phyloP scores from a whole-genome alignment of 2,797 vertebrate species.

The Pseudochirops corinnae region DNA sequence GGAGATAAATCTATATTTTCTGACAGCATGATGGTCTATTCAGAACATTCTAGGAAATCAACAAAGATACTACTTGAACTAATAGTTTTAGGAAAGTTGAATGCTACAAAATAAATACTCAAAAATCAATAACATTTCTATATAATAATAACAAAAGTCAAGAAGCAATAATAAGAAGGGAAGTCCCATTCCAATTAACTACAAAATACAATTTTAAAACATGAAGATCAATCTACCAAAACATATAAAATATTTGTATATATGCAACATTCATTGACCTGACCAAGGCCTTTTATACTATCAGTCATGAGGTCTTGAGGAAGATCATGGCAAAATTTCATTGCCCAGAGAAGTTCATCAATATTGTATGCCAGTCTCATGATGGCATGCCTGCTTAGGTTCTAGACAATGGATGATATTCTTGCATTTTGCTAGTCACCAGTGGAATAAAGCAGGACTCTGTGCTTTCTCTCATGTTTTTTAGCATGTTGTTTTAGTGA shows the following conservation, averaged over 20 bases:
- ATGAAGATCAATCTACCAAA: background rate
- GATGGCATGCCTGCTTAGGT: background rate
- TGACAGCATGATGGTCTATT: background rate
- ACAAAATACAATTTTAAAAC: background rate
- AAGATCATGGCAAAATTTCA: background rate
- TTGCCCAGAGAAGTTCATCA: background rate
- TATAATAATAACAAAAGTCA: background rate
- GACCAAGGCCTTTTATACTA: background rate
- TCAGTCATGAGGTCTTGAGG: background rate
- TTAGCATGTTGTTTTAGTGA: background rate
- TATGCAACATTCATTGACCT: background rate
- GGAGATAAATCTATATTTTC: background rate
- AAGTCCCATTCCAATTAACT: background rate
- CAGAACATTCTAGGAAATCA: background rate
- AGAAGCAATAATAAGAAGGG: background rate
- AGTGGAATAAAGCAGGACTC: background rate
- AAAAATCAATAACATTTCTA: background rate
- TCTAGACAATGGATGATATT: background rate
- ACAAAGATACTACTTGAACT: background rate
- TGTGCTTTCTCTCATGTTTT: background rate
- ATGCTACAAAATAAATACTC: background rate
- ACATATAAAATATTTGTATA: background rate
- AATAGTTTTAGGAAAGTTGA: background rate
- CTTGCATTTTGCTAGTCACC: background rate
- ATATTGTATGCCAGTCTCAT: background rate